Evolutionary conservation across 2,888 invertebrate species (phyloP), one percentile per base, ranked within the genome.

Genomic region (Microdon myrmicae): DNA sequence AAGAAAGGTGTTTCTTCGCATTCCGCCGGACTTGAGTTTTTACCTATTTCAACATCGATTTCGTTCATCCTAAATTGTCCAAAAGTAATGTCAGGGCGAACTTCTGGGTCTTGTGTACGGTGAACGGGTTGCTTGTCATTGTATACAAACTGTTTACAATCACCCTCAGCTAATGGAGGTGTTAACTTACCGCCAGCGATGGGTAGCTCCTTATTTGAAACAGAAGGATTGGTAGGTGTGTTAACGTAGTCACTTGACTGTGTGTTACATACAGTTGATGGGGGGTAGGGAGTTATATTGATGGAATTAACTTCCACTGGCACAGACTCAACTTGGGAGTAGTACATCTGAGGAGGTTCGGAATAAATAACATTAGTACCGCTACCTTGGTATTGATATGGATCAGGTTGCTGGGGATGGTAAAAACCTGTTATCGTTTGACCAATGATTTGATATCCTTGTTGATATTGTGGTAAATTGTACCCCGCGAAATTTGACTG

Each of bases 11-110:
- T 14, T 16, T 51, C 10, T 3, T 26, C 5, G 23, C 13, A 19
- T 9, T 47, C 48, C 14, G n/a, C 34, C 2, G 56, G 53, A 17
- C 53, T 54, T 8, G 67, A 35, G 49, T 58, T 48, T 16, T 75
- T 71, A 5, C 56, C 53, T 8, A 73, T 74, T 49, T 77, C 74
- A 2, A 71, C 70, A 68, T 76, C 76, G 45, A 75, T 75, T 60
- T 78, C 77, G 70, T 77, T 74, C 20, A 74, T 61, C 32, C 74
- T 73, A 55, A 79, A 78, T 51, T 78, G 78, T 6, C 76, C 78
- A 39, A 78, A 77, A 1, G 79, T 78, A 20, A 77, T 74, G 22
- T 76, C 75, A 1, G 76, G 73, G 8, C 76, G 71, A 3, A 72
- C 71, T 44, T 78, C 78, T 43, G 72, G 67, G 4, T 72, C 54